Base-by-base conservation (phyloP, 2,888 invertebrate species). In the Cyaniris semiargus region DNA sequence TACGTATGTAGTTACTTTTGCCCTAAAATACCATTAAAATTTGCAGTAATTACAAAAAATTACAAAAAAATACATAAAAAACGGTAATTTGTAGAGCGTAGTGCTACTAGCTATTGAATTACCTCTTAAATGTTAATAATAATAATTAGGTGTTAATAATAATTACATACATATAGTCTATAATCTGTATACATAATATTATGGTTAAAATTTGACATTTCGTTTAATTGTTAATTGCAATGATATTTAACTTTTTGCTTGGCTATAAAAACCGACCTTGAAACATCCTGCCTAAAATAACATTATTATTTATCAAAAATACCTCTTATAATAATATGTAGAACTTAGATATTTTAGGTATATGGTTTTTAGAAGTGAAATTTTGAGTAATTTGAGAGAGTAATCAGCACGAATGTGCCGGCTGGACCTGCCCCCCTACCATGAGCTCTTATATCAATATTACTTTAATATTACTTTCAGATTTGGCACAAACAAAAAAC, bases 201-300 rank as follows among this genome's bases (percentile, higher is more conserved):
- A n/a, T 60, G 23, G 60, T 60, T 60, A 23, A 60, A 23, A 23
- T 60, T 23, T 60, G 60, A 23, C 60, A 60, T 27, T 60, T 56
- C 3, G 3, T 60, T 60, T 3, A 23, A 23, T 60, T 58, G 58
- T 58, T 21, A 23, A 60, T 60, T 60, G 60, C 60, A 23, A 21
- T 58, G 58, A 21, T 58, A 58, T 58, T 58, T 58, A 21, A 58
- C 21, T 58, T 23, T 58, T 21, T 21, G 58, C 58, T 58, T 10
- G 58, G 21, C 58, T 23, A 58, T 58, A 21, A 58, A 58, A 58
- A 58, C 21, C 58, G 58, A 60, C 60, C 60, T 60, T 60, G 60
- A 13, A 15, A 60, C 3, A 27, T 60, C 60, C 60, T 60, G 21
- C 23, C 13, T 60, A 1, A 60, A 60, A 60, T 60, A 21, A 23